Base-by-base conservation (phyloP, 2,113 vertebrate species). In the Telmatochromis bifrenatus region DNA sequence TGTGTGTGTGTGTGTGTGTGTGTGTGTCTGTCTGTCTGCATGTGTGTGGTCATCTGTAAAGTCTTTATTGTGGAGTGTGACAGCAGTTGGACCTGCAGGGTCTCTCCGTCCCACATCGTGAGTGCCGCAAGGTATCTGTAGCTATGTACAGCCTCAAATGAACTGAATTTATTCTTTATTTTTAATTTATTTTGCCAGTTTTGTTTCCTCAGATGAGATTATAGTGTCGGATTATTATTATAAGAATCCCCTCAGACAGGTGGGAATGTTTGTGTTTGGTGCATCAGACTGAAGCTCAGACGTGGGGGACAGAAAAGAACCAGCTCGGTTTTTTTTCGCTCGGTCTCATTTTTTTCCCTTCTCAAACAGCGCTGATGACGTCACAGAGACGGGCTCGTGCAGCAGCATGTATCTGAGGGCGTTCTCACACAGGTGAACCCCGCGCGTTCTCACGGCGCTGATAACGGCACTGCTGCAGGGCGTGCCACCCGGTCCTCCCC, bases 1-100 rank as follows among this genome's bases (percentile, higher is more conserved):
- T 45, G 1, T 51, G 5, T 53, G 0, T 51, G 7, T 47, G 7
- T 47, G 1, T 45, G 45, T 45, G 0, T 51, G 9, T 53, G 0
- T 51, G 49, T 49, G 0, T 39, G 39, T 42, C 1, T 51, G 53
- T 55, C 1, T 60, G 56, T 60, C 14, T 60, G 28, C 5, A 17
- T 17, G 1, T 31, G 14, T 60, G 56, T 60, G 56, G 56, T 60
- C 14, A 60, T 31, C 14, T 60, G 26, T 31, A 31, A 60, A 60
- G 56, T 60, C 26, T 31, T 60, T 60, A 9, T 60, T 60, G 56
- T 31, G 26, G 56, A 60, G 56, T 31, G 8, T 31, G 56, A 60
- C 56, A 58, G 5, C 26, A 56, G 3, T 2, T 56, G 7, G 26
- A 58, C 7, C 23, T 2, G 55, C 55, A 28, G 23, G 2, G 55